Evolutionary conservation across 2,113 vertebrate species (phyloP).

Genomic region (Tyrannus savana): DNA sequence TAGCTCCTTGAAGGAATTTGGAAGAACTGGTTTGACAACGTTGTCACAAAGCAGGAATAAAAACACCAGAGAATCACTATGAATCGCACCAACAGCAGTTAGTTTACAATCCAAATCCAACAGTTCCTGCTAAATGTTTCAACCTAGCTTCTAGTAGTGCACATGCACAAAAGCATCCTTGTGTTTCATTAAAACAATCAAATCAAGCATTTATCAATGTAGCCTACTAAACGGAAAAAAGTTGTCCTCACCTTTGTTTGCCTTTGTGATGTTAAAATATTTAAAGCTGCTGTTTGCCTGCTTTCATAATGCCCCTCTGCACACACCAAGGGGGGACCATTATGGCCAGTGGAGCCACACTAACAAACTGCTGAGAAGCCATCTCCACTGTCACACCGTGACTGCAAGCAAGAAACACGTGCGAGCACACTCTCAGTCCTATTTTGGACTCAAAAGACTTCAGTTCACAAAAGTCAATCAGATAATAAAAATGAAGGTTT

Average conservation of each 20-base stretch:
- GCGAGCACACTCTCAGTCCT: background rate
- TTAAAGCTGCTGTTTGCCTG: background rate
- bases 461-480: background rate
- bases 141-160: background rate
- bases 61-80: background rate
- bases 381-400: background rate
- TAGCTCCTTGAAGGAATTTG: background rate
- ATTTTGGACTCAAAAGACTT: background rate
- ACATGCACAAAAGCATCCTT: background rate
- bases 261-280: background rate
- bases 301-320: fast-evolving
- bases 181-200: background rate
- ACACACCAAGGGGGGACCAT: background rate
- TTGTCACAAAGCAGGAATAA: background rate
- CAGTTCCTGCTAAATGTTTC: background rate
- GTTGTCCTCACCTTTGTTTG: background rate
- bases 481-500: background rate
- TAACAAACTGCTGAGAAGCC: background rate
- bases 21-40: background rate
- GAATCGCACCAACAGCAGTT: background rate
- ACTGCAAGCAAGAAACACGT: background rate
- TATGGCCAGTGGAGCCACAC: background rate
- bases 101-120: background rate
- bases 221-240: background rate
- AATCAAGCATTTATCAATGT: background rate